A percentile compares a stretch with the other conserved stretches of the same genome.
These are phyloP conservation scores for Sycobia sp. DNA, from an alignment of 1,140 invertebrate species.

Conservation along the genomic window DNA sequence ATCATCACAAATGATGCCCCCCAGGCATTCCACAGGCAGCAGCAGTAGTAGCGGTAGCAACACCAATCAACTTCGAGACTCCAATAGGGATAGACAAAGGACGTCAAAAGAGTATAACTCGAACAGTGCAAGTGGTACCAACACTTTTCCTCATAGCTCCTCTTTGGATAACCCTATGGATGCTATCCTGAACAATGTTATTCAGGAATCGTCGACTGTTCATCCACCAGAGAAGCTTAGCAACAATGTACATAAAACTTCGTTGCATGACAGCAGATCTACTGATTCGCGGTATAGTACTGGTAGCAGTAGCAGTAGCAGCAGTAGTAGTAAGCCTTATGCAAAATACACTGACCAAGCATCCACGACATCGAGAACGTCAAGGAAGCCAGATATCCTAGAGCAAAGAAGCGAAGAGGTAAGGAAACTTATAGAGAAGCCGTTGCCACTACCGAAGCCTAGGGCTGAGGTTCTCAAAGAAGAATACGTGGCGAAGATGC, in stretches of 20 bases:
- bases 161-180: conserved; percentile 5
- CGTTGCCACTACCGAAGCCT: conserved; percentile 45
- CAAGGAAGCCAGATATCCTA: conserved; percentile 45
- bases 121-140: conserved; percentile 3
- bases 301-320: conserved; percentile 44
- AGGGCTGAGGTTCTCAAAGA: conserved; percentile 47
- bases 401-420: conserved; percentile 55
- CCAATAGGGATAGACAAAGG: conserved; percentile 46
- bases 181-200: background rate
- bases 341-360: conserved; percentile 43
- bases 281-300: conserved; percentile 46
- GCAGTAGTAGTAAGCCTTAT: conserved; percentile 48
- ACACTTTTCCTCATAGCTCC: conserved; percentile 1
- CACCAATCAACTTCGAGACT: conserved; percentile 39
- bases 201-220: conserved; percentile 33
- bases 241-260: conserved; percentile 44
- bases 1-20: conserved; percentile 37
- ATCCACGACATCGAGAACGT: conserved; percentile 32
- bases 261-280: conserved; percentile 38
- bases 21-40: conserved; percentile 44
- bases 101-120: conserved; percentile 45
- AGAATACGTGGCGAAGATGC: conserved; percentile 47
- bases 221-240: conserved; percentile 44
- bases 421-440: conserved; percentile 55
- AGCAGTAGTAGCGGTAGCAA: too few species aligned